Percentiles rank a stretch among this genome's conserved stretches.
Conservation (phyloP, 1,140 invertebrate genomes). For the Chymomyza costata region DNA sequence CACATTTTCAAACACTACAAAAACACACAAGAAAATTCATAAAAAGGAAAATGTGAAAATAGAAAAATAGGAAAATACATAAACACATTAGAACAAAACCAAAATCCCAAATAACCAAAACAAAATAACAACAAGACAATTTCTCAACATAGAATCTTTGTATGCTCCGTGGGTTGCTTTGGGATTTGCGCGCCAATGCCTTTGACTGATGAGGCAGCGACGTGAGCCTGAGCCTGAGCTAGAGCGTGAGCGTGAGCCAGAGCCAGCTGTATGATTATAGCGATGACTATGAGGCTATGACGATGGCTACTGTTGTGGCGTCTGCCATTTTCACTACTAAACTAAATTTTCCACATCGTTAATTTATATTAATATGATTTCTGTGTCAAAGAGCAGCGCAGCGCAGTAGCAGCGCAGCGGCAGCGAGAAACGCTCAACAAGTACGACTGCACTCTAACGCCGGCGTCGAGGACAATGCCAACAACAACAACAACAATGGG, state of each 20-base stretch:
- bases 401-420: conserved; percentile 7
- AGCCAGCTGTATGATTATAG: neutral
- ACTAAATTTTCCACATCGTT: conserved; percentile 76
- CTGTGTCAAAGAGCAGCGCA: conserved; percentile 66
- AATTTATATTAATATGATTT: conserved; percentile 76
- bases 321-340: conserved; percentile 72
- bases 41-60: conserved; percentile 19
- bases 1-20: too few species aligned
- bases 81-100: neutral
- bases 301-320: conserved; percentile 19
- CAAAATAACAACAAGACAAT: conserved; percentile 51
- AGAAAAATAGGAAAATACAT: too few species aligned
- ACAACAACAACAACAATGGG: neutral
- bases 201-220: conserved; percentile 66
- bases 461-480: neutral
- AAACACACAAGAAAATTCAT: conserved; percentile 4
- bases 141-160: conserved; percentile 28
- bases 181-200: conserved; percentile 60
- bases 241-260: neutral
- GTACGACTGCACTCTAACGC: neutral
- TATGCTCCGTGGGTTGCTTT: conserved; percentile 21
- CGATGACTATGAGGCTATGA: too few species aligned
- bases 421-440: conserved; percentile 3
- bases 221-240: conserved; percentile 48
- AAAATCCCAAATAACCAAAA: conserved; percentile 8